These are phyloP conservation scores for Ophion ellenae DNA, from an alignment of 2,888 invertebrate species.

Conservation along the genomic window DNA sequence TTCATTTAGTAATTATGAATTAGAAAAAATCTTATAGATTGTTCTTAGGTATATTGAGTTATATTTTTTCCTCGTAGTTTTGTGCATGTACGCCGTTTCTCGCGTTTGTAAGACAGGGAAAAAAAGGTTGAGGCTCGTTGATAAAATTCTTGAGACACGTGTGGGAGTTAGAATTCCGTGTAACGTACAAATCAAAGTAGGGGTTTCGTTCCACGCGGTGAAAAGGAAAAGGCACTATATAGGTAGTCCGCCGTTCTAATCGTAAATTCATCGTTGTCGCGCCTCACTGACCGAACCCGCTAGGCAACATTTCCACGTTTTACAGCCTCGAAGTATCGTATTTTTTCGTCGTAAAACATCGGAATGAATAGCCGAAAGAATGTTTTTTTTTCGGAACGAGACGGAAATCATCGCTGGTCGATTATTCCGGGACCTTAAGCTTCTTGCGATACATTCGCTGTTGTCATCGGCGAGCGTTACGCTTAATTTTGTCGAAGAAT, in stretches of 20 bases:
- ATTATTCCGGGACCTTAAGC: no score
- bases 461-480: no score
- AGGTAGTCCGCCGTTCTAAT: conserved; percentile 28
- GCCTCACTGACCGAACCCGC: not conserved
- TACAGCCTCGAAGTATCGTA: not conserved
- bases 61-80: not conserved
- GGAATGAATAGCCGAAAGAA: not conserved
- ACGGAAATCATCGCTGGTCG: no score
- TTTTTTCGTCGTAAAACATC: conserved; percentile 33
- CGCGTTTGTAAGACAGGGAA: not conserved
- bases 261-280: conserved; percentile 52
- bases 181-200: conserved; percentile 4
- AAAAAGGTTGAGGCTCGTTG: not conserved
- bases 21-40: no score
- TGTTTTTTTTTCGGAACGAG: no score
- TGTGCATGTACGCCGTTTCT: no score
- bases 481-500: no score
- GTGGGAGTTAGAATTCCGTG: not conserved
- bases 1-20: no score
- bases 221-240: conserved; percentile 8
- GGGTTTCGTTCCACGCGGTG: conserved; percentile 11
- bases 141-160: not conserved
- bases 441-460: no score
- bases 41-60: no score
- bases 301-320: conserved; percentile 27